Evolutionary conservation across 2,797 vertebrate genomes (phyloP).

Genomic region (Sebastes alutus): DNA sequence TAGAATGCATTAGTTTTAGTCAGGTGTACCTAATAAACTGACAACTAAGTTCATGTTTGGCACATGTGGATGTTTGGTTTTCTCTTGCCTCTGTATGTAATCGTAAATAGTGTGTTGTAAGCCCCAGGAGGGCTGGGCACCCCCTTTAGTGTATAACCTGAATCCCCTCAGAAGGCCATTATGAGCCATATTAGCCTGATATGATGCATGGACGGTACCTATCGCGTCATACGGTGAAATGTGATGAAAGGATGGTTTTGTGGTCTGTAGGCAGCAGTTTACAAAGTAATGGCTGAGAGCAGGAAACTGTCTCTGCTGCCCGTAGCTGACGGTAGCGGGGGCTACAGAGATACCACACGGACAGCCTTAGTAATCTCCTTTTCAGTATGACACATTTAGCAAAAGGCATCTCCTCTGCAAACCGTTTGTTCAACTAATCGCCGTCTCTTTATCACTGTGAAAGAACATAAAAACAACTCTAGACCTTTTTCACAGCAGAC

Average conservation of each 20-base stretch:
- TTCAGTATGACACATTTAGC: neutral
- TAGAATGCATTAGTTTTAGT: neutral
- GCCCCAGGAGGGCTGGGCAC: neutral
- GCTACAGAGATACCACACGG: neutral
- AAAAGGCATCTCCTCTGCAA: neutral
- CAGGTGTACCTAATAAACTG: neutral
- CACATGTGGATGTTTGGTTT: neutral
- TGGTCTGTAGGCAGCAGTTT: neutral
- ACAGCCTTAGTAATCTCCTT: neutral
- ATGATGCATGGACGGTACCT: neutral
- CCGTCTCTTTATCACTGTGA: neutral
- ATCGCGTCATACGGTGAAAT: neutral
- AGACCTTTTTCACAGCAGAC: neutral
- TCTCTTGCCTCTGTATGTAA: neutral
- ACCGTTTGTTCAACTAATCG: neutral
- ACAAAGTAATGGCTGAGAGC: neutral
- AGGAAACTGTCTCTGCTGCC: neutral
- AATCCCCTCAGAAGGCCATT: neutral
- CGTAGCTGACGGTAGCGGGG: neutral
- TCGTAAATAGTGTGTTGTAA: neutral
- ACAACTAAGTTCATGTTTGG: neutral
- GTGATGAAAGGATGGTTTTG: neutral
- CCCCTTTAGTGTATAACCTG: neutral
- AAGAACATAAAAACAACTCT: neutral
- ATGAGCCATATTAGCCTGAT: neutral